phyloP scores from a whole-genome alignment of 2,113 vertebrate species.

The Aptenodytes forsteri region DNA sequence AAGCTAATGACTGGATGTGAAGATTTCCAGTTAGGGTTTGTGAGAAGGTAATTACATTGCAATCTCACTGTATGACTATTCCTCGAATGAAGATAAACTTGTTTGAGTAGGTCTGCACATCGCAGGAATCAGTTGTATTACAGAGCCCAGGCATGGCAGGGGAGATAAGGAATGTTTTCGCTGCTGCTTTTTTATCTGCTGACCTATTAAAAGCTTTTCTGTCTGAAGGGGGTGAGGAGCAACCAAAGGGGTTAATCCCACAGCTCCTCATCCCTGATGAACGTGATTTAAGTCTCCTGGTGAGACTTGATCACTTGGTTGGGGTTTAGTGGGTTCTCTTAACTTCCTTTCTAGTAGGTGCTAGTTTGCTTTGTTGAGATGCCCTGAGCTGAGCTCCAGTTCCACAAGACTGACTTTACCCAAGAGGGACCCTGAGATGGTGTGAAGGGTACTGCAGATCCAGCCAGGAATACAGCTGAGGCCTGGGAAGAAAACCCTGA shows the following conservation, averaged over 20 bases:
- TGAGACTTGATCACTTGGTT: neutral
- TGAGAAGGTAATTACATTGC: conserved; percentile 69
- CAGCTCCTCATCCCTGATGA: conserved; percentile 45
- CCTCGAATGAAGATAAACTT: conserved; percentile 64
- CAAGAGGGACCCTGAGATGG: neutral
- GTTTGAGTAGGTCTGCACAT: conserved; percentile 49
- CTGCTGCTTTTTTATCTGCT: conserved; percentile 49
- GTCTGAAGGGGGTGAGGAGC: conserved; percentile 13
- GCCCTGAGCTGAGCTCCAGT: neutral
- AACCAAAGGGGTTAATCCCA: conserved; percentile 34
- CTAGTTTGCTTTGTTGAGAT: neutral
- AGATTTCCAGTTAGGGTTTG: conserved; percentile 69
- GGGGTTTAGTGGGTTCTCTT: neutral
- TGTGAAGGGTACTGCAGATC: neutral
- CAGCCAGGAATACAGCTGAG: neutral
- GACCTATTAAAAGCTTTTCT: conserved; percentile 59
- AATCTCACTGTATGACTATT: conserved; percentile 61
- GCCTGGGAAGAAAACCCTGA: neutral
- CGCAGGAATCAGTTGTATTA: conserved; percentile 50
- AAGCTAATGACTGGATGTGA: conserved; percentile 70
- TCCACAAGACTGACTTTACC: neutral
- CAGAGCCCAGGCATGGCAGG: conserved; percentile 63
- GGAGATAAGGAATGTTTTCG: conserved; percentile 57
- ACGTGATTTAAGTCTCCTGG: neutral
- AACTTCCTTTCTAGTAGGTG: neutral